phyloP scores from a whole-genome alignment of 2,797 vertebrate genomes.

The Macrochelys suwanniensis region DNA sequence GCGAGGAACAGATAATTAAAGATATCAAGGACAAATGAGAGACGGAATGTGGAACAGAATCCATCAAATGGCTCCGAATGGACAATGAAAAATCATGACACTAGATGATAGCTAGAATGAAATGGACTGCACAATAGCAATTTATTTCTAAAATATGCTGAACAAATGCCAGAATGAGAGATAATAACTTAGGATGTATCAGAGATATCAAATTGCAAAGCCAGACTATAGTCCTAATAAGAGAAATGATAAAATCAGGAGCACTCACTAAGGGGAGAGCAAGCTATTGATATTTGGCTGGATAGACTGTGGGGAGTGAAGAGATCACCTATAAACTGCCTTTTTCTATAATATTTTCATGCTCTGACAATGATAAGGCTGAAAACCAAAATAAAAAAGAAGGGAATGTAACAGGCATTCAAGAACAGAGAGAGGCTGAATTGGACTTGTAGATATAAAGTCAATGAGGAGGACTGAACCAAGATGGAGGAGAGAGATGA shows the following conservation, averaged over 20 bases:
- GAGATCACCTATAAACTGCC: not conserved
- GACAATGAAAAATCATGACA: constrained; percentile 48
- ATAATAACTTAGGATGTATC: not conserved
- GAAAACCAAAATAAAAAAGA: not conserved
- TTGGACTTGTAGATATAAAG: not conserved
- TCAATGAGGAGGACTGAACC: not conserved
- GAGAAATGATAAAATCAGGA: not conserved
- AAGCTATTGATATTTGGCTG: not conserved
- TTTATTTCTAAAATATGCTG: constrained; percentile 4
- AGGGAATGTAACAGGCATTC: not conserved
- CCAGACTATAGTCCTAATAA: not conserved
- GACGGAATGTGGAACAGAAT: constrained; percentile 40
- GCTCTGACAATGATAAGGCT: not conserved
- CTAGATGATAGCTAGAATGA: constrained; percentile 28
- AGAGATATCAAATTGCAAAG: not conserved
- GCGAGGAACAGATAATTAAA: constrained; percentile 64
- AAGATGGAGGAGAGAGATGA: not conserved
- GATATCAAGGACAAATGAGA: constrained; percentile 50
- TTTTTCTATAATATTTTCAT: not conserved
- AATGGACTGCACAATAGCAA: not conserved
- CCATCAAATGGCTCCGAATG: constrained; percentile 39
- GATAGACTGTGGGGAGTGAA: not conserved
- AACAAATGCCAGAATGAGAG: constrained; percentile 20
- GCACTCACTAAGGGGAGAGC: not conserved
- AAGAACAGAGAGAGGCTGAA: not conserved